Conservation (phyloP, 2,113 vertebrate species). For the Tamias sibiricus region DNA sequence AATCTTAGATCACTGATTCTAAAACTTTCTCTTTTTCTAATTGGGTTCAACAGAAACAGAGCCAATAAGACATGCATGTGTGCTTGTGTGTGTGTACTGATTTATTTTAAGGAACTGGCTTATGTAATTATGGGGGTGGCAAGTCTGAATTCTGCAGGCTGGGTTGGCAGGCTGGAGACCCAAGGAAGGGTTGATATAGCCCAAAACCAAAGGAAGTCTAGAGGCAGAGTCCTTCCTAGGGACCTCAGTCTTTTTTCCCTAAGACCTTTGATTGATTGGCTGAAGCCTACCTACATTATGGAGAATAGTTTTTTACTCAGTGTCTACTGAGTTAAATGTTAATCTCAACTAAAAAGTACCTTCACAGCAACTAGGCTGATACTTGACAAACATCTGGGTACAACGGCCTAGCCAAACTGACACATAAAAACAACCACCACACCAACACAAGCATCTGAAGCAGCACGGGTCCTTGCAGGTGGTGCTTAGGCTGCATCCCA, state of each 20-base stretch:
- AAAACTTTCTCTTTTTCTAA: neutral
- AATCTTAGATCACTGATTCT: neutral
- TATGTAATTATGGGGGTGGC: neutral
- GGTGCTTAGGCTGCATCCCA: neutral
- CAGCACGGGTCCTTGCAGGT: neutral
- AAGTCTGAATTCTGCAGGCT: neutral
- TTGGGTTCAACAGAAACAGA: neutral
- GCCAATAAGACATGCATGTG: neutral
- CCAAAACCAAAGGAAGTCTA: neutral
- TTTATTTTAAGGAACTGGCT: neutral
- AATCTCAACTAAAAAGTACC: neutral
- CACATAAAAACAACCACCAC: neutral
- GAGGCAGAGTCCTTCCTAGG: neutral
- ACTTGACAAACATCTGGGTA: neutral
- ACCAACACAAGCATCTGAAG: neutral
- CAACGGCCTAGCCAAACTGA: neutral
- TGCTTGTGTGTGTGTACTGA: neutral
- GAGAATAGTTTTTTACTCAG: neutral
- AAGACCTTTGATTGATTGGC: neutral
- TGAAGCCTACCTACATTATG: neutral
- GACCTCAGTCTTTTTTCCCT: neutral
- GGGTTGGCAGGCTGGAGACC: neutral
- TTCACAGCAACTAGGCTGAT: neutral
- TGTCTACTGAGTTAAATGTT: neutral
- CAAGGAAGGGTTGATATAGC: neutral